Evolutionary conservation across 2,113 vertebrate genomes (phyloP), one percentile per base, ranked within the genome.

Genomic region (Porphyrio hochstetteri): DNA sequence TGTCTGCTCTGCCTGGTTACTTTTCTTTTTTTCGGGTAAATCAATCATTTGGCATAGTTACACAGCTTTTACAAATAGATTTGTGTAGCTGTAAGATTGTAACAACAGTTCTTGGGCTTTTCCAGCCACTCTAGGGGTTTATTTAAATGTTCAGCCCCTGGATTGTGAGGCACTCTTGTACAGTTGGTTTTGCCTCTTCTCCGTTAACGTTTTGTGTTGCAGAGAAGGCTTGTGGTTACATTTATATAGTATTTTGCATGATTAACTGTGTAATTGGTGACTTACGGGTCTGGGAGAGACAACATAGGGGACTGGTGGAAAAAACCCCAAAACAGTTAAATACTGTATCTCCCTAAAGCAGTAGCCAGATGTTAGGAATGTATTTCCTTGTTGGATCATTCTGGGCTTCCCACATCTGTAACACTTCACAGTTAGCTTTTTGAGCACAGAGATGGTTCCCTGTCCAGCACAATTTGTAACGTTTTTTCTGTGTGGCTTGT

Each of bases 241-340:
- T 82, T 75, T 69, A 1, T 48, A 8, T 33, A 17, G 33, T 38
- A 13, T 7, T 18, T 8, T 53, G 44, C 0, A 0, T 60, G 24
- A 56, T 53, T 61, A 70, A 28, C 40, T 55, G 10, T 69, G 38
- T 1, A 12, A 16, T 68, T 31, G 68, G 38, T 55, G 23, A 52
- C 33, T 75, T 75, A 9, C 0, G 1, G 40, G 21, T 67, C 27
- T 65, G n/a, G 50, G 29, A 36, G 21, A 50, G 33, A 76, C 80
- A 28, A 52, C 11, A 1, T 29, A 27, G 3, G 23, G 21, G 38
- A 35, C 11, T 55, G 55, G 11, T 78, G 35, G 11, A 69, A 64
- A 82, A 84, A 23, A 9, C 20, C 48, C 21, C 48, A 11, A 48
- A 44, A 4, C 3, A 36, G 8, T 53, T 92, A 48, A 80, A 74